Conservation (phyloP, 2,113 vertebrate genomes). For the Neofelis nebulosa region DNA sequence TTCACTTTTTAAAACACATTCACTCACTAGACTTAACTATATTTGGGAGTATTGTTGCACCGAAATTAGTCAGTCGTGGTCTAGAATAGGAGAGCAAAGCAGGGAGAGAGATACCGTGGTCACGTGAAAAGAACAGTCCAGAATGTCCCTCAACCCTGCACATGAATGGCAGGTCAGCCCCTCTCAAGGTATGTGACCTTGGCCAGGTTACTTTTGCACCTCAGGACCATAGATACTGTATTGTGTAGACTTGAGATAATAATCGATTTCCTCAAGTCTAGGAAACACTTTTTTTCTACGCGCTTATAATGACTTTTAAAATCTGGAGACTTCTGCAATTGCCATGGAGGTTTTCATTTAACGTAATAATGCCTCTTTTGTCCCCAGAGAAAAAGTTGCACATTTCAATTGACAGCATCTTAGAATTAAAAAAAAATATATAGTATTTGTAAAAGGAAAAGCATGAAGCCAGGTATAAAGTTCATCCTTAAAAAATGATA, state of each 20-base stretch:
- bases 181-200: not conserved
- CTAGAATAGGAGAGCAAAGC: not conserved
- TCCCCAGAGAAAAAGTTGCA: not conserved
- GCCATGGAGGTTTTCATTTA: constrained; percentile 31
- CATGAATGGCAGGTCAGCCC: accelerated
- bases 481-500: constrained; percentile 44
- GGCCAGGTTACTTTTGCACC: not conserved
- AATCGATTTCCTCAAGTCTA: not conserved
- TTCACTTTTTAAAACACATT: constrained; percentile 58
- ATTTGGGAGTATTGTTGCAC: constrained; percentile 63
- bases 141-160: too few species aligned
- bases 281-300: not conserved
- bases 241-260: not conserved
- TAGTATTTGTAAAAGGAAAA: constrained; percentile 61
- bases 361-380: constrained; percentile 47
- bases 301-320: constrained; percentile 24
- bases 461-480: constrained; percentile 59
- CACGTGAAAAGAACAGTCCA: not conserved
- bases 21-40: constrained; percentile 66
- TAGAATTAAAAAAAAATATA: constrained; percentile 60
- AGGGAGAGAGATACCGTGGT: not conserved
- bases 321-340: not conserved
- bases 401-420: constrained; percentile 47
- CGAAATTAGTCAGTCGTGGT: not conserved
- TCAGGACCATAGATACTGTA: not conserved